Conservation (phyloP, 2,888 invertebrate genomes). For the Drosophila anomelani region DNA sequence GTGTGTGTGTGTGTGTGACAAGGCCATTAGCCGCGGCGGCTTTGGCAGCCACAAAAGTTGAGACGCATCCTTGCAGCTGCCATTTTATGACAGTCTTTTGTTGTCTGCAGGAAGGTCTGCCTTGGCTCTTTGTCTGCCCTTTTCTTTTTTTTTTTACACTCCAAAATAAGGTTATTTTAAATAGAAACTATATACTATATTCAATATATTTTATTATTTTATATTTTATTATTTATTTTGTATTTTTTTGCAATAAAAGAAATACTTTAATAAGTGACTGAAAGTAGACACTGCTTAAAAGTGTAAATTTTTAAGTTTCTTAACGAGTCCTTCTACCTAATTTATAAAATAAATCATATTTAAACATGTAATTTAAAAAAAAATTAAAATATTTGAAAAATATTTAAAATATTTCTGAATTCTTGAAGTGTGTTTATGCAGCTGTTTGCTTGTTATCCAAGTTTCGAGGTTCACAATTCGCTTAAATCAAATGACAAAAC, state of each 20-base stretch:
- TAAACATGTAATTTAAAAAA: not conserved
- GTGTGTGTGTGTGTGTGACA: constrained; percentile 45
- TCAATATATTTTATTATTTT: not conserved
- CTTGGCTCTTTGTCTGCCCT: constrained; percentile 21
- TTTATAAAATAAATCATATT: not conserved
- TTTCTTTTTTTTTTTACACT: constrained; percentile 6
- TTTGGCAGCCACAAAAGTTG: constrained; percentile 57
- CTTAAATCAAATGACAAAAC: constrained; percentile 45
- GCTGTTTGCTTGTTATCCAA: constrained; percentile 32
- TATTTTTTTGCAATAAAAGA: not conserved
- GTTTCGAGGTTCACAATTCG: constrained; percentile 14
- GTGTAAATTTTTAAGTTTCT: not conserved
- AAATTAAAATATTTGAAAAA: not conserved
- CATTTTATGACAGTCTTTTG: constrained; percentile 66
- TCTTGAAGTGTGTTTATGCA: not conserved
- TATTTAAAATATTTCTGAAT: not conserved
- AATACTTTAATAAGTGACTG: no score
- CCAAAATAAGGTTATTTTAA: not conserved
- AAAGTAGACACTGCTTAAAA: no score
- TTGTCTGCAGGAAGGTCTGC: constrained; percentile 32
- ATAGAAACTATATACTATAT: not conserved
- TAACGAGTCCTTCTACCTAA: no score
- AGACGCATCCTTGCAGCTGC: constrained; percentile 51
- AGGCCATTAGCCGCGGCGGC: constrained; percentile 66
- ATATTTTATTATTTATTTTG: not conserved